Percentiles rank a stretch among this genome's conserved stretches.
Conservation (phyloP, 2,888 invertebrate genomes). For the Dilophus febrilis region DNA sequence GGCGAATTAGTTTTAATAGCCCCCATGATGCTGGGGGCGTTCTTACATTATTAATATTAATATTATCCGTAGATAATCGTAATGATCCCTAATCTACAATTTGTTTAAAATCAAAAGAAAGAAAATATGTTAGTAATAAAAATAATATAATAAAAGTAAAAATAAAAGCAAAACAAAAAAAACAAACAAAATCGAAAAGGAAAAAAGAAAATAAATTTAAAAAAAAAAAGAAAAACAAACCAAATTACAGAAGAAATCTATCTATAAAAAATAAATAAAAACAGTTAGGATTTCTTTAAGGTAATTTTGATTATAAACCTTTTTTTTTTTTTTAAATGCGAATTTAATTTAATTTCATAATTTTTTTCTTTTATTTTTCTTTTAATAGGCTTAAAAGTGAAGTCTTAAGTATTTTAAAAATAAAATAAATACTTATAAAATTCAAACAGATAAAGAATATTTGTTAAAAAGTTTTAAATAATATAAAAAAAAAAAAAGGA, state of each 20-base stretch:
- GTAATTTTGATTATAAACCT: no score
- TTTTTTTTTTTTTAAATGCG: no score
- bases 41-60: constrained; percentile 13
- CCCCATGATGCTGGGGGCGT: constrained; percentile 32
- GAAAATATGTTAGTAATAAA: constrained; percentile 7
- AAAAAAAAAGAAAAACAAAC: background rate
- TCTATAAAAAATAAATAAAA: background rate
- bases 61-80: constrained; percentile 1
- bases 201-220: background rate
- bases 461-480: no score
- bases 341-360: no score
- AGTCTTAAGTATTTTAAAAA: no score
- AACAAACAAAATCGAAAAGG: constrained; percentile 2
- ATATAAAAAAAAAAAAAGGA: no score
- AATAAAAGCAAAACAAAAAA: background rate
- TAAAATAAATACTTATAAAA: no score
- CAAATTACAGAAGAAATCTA: constrained; percentile 5
- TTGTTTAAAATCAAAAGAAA: constrained; percentile 8
- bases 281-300: no score
- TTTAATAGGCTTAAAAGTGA: no score
- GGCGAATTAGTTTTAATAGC: constrained; percentile 12
- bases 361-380: no score
- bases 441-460: no score
- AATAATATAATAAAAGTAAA: background rate
- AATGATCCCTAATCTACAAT: constrained; percentile 2